Conservation (phyloP, 2,888 invertebrate species). For the Eupithecia subumbrata region DNA sequence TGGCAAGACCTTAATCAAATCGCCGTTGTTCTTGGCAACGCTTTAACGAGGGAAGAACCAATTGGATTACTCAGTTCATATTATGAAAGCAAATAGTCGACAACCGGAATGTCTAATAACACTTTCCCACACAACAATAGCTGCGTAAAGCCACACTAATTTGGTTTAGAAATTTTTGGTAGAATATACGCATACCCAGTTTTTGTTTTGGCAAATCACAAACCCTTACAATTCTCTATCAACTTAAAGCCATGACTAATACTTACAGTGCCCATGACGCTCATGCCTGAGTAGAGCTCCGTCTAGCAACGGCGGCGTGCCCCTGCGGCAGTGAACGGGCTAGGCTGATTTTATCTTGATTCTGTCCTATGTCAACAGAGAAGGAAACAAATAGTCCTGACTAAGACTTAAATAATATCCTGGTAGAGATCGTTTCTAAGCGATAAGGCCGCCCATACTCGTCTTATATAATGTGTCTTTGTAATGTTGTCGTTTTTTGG, state of each 20-base stretch:
- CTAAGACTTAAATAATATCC: no score
- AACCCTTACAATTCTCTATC: neutral
- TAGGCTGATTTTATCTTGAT: neutral
- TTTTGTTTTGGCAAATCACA: neutral
- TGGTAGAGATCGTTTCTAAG: no score
- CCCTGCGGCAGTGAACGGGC: no score
- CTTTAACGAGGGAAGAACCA: constrained; percentile 34
- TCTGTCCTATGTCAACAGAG: neutral
- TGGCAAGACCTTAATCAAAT: constrained; percentile 22
- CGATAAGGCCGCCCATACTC: no score
- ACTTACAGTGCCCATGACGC: no score
- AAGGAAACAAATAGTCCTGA: neutral
- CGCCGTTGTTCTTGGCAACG: constrained; percentile 34
- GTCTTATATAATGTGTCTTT: no score
- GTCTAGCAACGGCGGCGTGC: no score
- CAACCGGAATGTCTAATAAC: constrained; percentile 34
- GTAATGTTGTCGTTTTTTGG: no score
- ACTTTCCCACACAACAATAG: constrained; percentile 36
- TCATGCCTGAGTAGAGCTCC: no score
- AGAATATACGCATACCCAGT: neutral
- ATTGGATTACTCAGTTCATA: constrained; percentile 32
- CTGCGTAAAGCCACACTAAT: constrained; percentile 23
- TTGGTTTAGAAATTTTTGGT: constrained; percentile 17
- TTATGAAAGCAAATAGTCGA: constrained; percentile 37
- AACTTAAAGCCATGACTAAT: neutral